Conservation (phyloP, 2,888 invertebrate genomes). For the Harpagoxenus sublaevis region DNA sequence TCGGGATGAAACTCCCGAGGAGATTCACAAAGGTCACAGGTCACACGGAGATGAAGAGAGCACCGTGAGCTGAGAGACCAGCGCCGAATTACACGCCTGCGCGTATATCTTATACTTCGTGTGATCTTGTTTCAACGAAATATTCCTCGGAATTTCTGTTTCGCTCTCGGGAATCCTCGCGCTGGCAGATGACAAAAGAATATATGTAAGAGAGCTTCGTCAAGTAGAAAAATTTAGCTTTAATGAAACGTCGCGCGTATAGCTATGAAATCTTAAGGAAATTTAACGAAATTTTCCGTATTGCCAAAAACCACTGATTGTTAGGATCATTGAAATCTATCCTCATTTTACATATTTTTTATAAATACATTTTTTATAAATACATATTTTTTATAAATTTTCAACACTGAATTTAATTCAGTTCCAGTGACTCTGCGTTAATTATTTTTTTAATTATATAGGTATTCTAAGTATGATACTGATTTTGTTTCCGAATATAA, state of each 20-base stretch:
- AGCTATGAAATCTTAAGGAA: not conserved
- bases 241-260: not conserved
- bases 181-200: not conserved
- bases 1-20: conserved; percentile 58
- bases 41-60: conserved; percentile 81
- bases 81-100: conserved; percentile 79
- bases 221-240: not conserved
- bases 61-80: conserved; percentile 75
- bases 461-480: not conserved
- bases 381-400: not conserved
- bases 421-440: not conserved
- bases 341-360: not conserved
- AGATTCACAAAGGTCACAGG: conserved; percentile 79
- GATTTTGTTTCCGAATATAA: not conserved
- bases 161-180: not conserved
- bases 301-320: not conserved
- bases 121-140: conserved; percentile 46
- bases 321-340: not conserved
- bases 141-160: not conserved
- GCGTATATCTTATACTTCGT: conserved; percentile 62
- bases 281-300: not conserved
- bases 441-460: not conserved
- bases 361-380: not conserved
- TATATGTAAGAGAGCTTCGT: not conserved
- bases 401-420: not conserved